Conservation (phyloP, 2,113 vertebrate species). For the Diphyllodes magnificus region DNA sequence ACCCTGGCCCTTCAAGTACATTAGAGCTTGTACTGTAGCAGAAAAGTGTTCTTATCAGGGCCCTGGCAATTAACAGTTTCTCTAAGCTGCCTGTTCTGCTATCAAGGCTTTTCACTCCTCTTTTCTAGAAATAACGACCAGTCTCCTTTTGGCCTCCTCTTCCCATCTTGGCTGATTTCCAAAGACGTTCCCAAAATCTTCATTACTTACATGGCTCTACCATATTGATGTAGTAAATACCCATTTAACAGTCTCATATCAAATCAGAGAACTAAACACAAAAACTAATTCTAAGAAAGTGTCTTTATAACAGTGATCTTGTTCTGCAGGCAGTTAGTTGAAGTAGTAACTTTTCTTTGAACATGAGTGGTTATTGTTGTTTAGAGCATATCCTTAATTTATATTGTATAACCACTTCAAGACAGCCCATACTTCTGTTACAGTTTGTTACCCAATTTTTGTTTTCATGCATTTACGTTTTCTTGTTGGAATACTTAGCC, state of each 20-base stretch:
- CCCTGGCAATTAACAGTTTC: neutral
- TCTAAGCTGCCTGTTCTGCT: neutral
- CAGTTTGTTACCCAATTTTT: neutral
- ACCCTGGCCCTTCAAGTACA: neutral
- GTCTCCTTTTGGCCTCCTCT: neutral
- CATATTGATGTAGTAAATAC: neutral
- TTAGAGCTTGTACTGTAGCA: neutral
- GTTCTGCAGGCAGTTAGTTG: neutral
- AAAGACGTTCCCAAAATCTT: neutral
- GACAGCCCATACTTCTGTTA: neutral
- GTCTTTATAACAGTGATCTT: neutral
- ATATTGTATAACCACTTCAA: neutral
- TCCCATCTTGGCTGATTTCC: neutral
- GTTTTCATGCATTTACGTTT: neutral
- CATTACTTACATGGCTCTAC: neutral
- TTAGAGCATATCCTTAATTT: neutral
- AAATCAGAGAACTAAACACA: neutral
- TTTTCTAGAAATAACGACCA: neutral
- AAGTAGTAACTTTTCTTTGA: neutral
- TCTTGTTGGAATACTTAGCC: neutral
- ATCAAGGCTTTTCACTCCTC: neutral
- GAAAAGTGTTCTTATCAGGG: neutral
- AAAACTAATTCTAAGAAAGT: neutral
- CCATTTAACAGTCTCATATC: neutral
- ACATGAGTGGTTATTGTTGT: neutral